phyloP scores from a whole-genome alignment of 2,797 vertebrate species.

The Zalophus californianus region DNA sequence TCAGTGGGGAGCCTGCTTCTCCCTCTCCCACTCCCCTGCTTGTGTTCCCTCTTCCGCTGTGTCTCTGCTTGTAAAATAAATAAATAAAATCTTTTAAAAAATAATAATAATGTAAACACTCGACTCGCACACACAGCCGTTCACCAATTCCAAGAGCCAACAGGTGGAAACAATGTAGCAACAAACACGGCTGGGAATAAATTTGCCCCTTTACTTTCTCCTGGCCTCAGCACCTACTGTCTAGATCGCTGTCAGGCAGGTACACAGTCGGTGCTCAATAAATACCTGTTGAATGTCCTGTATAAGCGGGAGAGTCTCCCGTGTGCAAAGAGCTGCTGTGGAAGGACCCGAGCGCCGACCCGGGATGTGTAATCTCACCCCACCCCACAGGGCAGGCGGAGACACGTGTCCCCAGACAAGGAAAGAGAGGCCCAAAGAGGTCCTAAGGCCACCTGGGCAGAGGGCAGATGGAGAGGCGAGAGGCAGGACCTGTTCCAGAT shows the following conservation, averaged over 20 bases:
- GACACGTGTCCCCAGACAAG: slow-evolving; percentile 30
- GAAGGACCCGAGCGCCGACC: not conserved
- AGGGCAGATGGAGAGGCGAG: not conserved
- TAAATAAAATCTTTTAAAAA: no score
- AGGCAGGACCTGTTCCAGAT: not conserved
- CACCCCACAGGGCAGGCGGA: not conserved
- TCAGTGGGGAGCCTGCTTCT: no score
- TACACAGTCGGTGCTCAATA: not conserved
- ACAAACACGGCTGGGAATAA: not conserved
- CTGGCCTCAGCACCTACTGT: not conserved
- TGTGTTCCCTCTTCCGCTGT: no score
- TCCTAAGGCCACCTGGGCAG: not conserved
- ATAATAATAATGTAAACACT: not conserved
- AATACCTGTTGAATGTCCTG: not conserved
- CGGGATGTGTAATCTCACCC: not conserved
- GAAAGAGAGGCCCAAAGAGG: not conserved
- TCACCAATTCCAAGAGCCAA: not conserved
- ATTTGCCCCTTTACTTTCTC: not conserved
- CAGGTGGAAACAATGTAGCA: not conserved
- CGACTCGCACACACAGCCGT: accelerated
- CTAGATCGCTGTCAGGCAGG: not conserved
- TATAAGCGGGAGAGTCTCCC: not conserved
- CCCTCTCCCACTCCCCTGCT: no score
- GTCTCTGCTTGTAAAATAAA: no score
- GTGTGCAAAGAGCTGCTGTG: not conserved